A percentile compares a stretch with the other conserved stretches of the same genome.
phyloP scores from a whole-genome alignment of 2,888 invertebrate species.

The Leptopilina myrica region DNA sequence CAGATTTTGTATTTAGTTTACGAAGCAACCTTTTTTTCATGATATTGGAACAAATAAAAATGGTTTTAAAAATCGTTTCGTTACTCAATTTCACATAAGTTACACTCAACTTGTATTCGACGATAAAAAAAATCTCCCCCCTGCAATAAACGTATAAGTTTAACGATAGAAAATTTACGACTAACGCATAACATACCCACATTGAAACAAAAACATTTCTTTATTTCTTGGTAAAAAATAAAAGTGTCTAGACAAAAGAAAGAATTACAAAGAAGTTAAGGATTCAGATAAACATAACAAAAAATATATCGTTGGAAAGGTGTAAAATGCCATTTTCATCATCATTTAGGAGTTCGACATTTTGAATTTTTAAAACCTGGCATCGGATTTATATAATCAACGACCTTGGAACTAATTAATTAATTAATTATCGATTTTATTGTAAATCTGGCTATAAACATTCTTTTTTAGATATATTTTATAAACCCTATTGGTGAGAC shows the following conservation, averaged over 20 bases:
- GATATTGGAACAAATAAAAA: conserved; percentile 25
- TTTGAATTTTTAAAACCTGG: too few relatives aligned
- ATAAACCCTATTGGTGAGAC: too few relatives aligned
- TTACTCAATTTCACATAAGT: conserved; percentile 2
- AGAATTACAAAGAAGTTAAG: neutral
- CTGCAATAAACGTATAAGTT: conserved; percentile 18
- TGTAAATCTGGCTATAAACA: too few relatives aligned
- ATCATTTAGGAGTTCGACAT: too few relatives aligned
- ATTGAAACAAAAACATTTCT: neutral
- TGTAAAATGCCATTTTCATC: too few relatives aligned
- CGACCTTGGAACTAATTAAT: too few relatives aligned
- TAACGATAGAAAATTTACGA: conserved; percentile 15
- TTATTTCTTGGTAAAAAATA: neutral
- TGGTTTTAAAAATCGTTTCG: conserved; percentile 10
- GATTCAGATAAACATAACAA: neutral
- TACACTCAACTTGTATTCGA: neutral
- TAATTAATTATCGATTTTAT: too few relatives aligned
- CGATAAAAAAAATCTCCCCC: neutral
- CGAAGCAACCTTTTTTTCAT: neutral
- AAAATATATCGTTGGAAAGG: too few relatives aligned
- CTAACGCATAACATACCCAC: neutral
- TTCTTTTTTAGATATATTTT: too few relatives aligned
- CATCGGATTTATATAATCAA: too few relatives aligned
- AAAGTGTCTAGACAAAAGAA: neutral
- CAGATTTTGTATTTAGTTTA: neutral